These are phyloP conservation scores for Siniperca undulata DNA, from an alignment of 2,797 vertebrate genomes.

Conservation along the genomic window DNA sequence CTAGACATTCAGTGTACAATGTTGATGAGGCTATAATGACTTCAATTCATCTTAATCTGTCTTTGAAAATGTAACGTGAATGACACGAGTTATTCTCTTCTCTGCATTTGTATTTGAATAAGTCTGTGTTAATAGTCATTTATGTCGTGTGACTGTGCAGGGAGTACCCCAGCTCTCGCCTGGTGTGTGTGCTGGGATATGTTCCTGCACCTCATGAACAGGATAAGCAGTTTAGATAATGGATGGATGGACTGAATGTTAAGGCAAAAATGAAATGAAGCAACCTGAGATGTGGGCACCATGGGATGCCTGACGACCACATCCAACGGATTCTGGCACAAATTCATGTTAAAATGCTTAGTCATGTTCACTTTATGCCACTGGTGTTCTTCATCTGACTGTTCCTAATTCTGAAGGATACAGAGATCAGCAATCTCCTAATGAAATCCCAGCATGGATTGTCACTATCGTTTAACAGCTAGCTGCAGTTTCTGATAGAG, in stretches of 20 bases:
- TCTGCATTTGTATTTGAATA: background rate
- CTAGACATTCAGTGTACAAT: background rate
- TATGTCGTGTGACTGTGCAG: background rate
- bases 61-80: background rate
- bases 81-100: background rate
- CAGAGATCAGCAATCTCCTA: background rate
- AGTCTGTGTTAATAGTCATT: background rate
- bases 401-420: background rate
- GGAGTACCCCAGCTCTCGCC: background rate
- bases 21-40: background rate
- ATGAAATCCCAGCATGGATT: background rate
- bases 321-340: slow-evolving; percentile 21
- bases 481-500: background rate
- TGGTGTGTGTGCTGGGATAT: background rate
- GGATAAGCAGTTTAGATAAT: slow-evolving; percentile 24
- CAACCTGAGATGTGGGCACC: slow-evolving; percentile 33
- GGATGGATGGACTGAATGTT: slow-evolving; percentile 5
- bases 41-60: slow-evolving; percentile 11
- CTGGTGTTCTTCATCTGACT: slow-evolving; percentile 30
- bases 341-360: slow-evolving; percentile 50
- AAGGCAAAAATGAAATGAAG: slow-evolving; percentile 8
- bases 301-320: background rate
- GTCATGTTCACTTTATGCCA: slow-evolving; percentile 47
- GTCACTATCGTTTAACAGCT: slow-evolving; percentile 6
- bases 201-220: background rate